phyloP scores from a whole-genome alignment of 2,888 invertebrate species.

The Tortricodes alternella region DNA sequence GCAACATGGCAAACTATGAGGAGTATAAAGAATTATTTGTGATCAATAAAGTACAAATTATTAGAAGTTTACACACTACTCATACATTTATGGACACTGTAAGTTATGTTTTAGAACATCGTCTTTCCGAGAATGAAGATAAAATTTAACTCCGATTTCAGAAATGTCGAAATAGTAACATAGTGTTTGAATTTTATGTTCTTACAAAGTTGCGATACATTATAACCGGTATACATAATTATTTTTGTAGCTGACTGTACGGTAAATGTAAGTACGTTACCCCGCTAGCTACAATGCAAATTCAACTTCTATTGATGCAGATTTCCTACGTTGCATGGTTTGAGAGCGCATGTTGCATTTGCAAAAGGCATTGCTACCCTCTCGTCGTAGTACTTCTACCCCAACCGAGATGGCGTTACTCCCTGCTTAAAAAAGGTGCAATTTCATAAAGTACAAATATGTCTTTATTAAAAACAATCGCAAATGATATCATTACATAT shows the following conservation, averaged over 20 bases:
- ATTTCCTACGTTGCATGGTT: constrained; percentile 25
- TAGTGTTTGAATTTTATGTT: background rate
- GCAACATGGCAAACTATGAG: no score
- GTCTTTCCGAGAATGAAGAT: background rate
- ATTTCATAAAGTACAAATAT: background rate
- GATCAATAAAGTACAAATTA: no score
- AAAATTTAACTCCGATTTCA: background rate
- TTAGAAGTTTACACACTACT: background rate
- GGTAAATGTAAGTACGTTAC: background rate
- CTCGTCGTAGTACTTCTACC: constrained; percentile 50
- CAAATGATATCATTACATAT: no score
- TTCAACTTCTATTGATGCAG: constrained; percentile 3
- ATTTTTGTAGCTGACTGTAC: background rate
- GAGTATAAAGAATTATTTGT: no score
- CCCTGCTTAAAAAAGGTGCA: background rate
- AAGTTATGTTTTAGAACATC: background rate
- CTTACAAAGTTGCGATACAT: no score
- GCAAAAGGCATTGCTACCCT: constrained; percentile 47
- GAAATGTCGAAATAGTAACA: background rate
- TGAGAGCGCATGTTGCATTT: constrained; percentile 51
- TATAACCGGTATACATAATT: no score
- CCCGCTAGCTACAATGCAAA: background rate
- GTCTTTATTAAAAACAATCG: no score
- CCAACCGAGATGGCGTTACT: constrained; percentile 63
- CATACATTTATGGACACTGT: background rate